These are phyloP conservation scores for Drosophila kikkawai DNA, from an alignment of 1,140 invertebrate genomes.

Conservation along the genomic window DNA sequence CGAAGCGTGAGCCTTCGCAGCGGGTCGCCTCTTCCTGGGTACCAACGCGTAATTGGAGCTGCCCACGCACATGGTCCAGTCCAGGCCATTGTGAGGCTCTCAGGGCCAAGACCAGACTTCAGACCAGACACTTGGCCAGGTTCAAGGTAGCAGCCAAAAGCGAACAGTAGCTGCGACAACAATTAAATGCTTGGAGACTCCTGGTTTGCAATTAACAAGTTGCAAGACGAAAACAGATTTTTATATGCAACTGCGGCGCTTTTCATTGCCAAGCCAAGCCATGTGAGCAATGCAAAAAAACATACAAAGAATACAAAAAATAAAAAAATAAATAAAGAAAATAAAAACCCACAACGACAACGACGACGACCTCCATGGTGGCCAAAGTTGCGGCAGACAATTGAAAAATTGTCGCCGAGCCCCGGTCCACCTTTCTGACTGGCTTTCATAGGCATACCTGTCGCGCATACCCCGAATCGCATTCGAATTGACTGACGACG, in stretches of 20 bases:
- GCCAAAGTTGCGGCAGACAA: constrained; percentile 64
- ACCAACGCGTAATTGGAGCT: constrained; percentile 70
- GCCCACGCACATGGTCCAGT: constrained; percentile 62
- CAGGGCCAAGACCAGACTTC: constrained; percentile 10
- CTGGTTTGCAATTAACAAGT: constrained; percentile 71
- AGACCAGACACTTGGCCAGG: constrained; percentile 22
- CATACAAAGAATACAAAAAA: constrained; percentile 2
- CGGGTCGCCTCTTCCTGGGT: constrained; percentile 30
- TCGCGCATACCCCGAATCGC: constrained; percentile 80
- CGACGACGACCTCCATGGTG: constrained; percentile 72
- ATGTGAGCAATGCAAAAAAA: constrained; percentile 65
- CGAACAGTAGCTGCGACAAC: constrained; percentile 66
- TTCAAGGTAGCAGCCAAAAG: constrained; percentile 21
- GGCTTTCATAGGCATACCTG: constrained; percentile 76
- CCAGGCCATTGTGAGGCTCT: not conserved
- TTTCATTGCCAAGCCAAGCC: constrained; percentile 78
- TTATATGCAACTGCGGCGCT: constrained; percentile 79
- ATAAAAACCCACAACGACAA: constrained; percentile 14
- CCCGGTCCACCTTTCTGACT: constrained; percentile 23
- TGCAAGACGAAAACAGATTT: constrained; percentile 74
- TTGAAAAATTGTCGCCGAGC: constrained; percentile 82
- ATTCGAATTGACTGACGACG: constrained; percentile 81
- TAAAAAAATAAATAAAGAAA: constrained; percentile 5
- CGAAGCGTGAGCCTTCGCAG: constrained; percentile 56
- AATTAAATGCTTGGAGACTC: constrained; percentile 58